These are phyloP conservation scores for Anarsia innoxiella DNA, from an alignment of 2,888 invertebrate genomes.

Conservation along the genomic window DNA sequence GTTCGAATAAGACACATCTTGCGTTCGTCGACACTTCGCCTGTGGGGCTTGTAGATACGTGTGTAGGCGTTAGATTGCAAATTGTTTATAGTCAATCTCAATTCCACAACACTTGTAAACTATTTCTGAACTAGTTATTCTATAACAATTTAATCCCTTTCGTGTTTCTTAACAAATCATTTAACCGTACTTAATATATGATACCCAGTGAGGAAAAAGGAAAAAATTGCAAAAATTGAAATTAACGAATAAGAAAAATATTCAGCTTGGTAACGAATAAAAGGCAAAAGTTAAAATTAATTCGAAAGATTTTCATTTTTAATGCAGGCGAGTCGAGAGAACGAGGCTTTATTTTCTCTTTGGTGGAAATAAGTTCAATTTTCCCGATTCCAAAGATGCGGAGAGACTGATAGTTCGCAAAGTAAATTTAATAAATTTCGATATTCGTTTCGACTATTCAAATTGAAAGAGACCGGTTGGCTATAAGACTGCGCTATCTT, in stretches of 20 bases:
- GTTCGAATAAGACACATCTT: background rate
- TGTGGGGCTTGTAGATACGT: no score
- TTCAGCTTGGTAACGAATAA: conserved; percentile 8
- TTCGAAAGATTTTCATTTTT: conserved; percentile 15
- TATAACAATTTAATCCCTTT: no score
- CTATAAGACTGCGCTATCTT: no score
- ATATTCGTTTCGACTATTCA: no score
- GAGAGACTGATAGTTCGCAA: conserved; percentile 6
- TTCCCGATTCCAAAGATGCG: conserved; percentile 3
- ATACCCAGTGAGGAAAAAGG: background rate
- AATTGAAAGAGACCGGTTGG: no score
- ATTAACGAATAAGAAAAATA: conserved; percentile 8
- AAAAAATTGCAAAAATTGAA: conserved; percentile 3
- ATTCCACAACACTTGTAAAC: conserved; percentile 19
- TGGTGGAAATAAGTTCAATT: conserved; percentile 7
- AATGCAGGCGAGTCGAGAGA: conserved; percentile 9
- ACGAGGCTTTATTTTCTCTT: conserved; percentile 2
- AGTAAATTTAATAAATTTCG: conserved; percentile 9
- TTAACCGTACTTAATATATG: no score
- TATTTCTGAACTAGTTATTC: conserved; percentile 10
- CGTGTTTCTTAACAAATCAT: no score
- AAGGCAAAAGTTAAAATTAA: conserved; percentile 17
- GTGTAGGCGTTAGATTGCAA: conserved; percentile 8
- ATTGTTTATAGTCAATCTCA: conserved; percentile 22
- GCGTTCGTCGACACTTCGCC: conserved; percentile 8